phyloP scores from a whole-genome alignment of 1,140 invertebrate genomes.

The Achroia grisella region DNA sequence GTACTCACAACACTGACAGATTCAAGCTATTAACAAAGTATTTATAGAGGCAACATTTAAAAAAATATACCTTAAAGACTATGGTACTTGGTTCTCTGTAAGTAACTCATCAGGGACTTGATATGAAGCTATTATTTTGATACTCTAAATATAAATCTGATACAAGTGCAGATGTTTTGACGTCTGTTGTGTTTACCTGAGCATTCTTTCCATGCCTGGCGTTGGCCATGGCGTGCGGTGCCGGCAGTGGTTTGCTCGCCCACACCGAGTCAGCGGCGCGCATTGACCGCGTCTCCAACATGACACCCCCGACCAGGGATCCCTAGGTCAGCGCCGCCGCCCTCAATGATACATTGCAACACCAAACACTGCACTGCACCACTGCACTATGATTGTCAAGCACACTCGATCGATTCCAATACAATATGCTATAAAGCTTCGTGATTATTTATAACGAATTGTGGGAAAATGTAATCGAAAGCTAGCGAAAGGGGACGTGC shows the following conservation, averaged over 20 bases:
- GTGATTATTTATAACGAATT: constrained; percentile 48
- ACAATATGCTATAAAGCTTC: constrained; percentile 22
- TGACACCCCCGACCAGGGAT: constrained; percentile 50
- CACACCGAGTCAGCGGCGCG: constrained; percentile 71
- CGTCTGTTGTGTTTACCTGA: constrained; percentile 35
- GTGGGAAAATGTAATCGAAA: constrained; percentile 63
- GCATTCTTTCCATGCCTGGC: constrained; percentile 68
- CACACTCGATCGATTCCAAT: neutral
- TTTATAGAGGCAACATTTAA: too few species aligned
- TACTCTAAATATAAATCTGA: too few species aligned
- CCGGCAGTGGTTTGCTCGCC: constrained; percentile 71
- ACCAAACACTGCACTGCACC: constrained; percentile 39
- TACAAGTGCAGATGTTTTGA: neutral
- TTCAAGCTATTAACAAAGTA: too few species aligned
- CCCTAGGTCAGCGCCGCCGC: constrained; percentile 25
- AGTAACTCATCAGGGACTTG: too few species aligned
- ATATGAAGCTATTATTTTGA: too few species aligned
- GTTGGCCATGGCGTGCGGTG: constrained; percentile 72
- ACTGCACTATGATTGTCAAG: constrained; percentile 26
- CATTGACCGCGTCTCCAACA: constrained; percentile 73
- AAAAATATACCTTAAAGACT: too few species aligned
- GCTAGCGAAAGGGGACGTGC: constrained; percentile 36
- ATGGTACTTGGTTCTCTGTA: too few species aligned
- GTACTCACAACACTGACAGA: too few species aligned
- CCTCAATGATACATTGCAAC: constrained; percentile 51